A percentile compares a stretch with the other conserved stretches of the same genome.
These are phyloP conservation scores for Corythornis vintsioides DNA, from an alignment of 2,113 vertebrate genomes.

Conservation along the genomic window DNA sequence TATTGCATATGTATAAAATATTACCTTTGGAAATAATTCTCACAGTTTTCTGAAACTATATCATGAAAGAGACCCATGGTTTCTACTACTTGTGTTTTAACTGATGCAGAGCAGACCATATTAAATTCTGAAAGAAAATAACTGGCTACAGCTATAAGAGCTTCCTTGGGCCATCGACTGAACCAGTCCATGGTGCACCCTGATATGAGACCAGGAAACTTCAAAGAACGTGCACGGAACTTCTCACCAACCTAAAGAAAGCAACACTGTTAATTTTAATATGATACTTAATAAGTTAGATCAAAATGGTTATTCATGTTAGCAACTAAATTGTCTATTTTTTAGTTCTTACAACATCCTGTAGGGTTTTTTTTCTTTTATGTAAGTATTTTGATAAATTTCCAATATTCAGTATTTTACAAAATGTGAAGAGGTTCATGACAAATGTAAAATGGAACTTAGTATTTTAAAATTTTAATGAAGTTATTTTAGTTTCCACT, in stretches of 20 bases:
- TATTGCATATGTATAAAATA: not conserved
- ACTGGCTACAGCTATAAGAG: constrained; percentile 77
- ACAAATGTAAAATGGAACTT: not conserved
- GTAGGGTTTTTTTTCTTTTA: not conserved
- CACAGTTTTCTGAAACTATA: constrained; percentile 78
- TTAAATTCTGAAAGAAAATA: constrained; percentile 75
- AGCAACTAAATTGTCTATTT: not conserved
- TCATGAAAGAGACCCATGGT: constrained; percentile 82
- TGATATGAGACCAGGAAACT: constrained; percentile 82
- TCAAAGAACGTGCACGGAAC: constrained; percentile 79
- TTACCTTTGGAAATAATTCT: constrained; percentile 82
- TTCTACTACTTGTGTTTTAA: constrained; percentile 75
- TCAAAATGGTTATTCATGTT: not conserved
- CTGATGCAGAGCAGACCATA: constrained; percentile 75
- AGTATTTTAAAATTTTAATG: not conserved
- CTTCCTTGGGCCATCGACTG: constrained; percentile 79
- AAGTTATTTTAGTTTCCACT: not conserved
- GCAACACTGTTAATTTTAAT: not conserved
- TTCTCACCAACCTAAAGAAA: constrained; percentile 78
- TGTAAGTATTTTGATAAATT: not conserved
- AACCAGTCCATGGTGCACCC: constrained; percentile 86
- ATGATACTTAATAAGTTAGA: not conserved
- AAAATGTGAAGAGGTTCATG: not conserved
- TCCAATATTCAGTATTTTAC: not conserved
- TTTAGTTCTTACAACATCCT: not conserved